Conservation (phyloP, 2,113 vertebrate genomes). For the Campylomormyrus tamandua region DNA sequence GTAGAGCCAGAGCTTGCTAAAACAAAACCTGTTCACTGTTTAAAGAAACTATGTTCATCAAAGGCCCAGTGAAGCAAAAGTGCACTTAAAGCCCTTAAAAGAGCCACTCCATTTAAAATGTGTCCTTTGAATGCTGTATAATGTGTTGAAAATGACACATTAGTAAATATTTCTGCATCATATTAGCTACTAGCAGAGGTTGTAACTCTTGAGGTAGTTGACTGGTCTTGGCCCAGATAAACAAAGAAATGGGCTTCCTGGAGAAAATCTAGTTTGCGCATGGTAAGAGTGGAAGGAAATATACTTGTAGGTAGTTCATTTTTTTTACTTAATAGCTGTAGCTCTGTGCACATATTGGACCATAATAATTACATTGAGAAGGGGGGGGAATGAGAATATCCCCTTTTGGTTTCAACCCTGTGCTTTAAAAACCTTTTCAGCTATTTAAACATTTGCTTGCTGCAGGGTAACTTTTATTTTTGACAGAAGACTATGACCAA, state of each 20-base stretch:
- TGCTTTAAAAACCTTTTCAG: background rate
- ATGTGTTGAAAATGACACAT: background rate
- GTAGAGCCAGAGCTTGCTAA: background rate
- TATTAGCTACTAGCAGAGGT: background rate
- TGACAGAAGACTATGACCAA: background rate
- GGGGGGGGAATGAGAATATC: background rate
- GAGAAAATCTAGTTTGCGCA: background rate
- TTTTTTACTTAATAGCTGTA: background rate
- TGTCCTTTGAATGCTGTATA: conserved; percentile 3
- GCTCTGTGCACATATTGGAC: background rate
- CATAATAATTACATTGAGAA: background rate
- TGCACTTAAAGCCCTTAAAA: background rate
- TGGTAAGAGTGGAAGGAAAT: background rate
- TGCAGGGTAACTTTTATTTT: background rate
- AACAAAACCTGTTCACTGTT: background rate
- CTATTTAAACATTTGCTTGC: background rate
- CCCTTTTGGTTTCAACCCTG: background rate
- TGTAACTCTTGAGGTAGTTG: background rate
- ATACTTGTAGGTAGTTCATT: background rate
- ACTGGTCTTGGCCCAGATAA: background rate
- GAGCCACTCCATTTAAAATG: background rate
- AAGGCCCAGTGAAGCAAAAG: background rate
- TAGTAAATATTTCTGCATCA: background rate
- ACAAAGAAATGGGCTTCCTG: background rate
- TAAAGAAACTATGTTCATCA: background rate